phyloP scores from a whole-genome alignment of 2,888 invertebrate species.

The Trichopria drosophilae region DNA sequence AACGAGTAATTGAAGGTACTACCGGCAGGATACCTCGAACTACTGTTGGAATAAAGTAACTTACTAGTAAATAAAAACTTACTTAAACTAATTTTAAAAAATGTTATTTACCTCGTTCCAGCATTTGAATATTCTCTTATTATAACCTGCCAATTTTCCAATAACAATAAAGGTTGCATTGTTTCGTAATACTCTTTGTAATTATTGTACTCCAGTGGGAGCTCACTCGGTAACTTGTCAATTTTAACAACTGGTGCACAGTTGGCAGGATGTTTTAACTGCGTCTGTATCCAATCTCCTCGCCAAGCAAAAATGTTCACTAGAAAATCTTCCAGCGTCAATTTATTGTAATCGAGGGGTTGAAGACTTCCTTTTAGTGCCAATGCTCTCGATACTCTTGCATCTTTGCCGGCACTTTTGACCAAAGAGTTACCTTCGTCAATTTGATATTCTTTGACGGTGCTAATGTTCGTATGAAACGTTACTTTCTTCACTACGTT shows the following conservation, averaged over 20 bases:
- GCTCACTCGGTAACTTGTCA: neutral
- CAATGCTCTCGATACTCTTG: neutral
- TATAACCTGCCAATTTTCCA: slow-evolving; percentile 67
- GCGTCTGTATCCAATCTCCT: slow-evolving; percentile 66
- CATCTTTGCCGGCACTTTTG: slow-evolving; percentile 14
- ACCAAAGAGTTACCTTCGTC: slow-evolving; percentile 22
- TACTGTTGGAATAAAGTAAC: too few species aligned
- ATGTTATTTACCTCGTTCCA: slow-evolving; percentile 25
- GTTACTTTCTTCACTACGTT: slow-evolving; percentile 39
- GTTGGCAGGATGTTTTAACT: too few species aligned
- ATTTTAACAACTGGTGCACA: too few species aligned
- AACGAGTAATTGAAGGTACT: too few species aligned
- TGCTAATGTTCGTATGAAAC: slow-evolving; percentile 36
- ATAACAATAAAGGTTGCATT: slow-evolving; percentile 63
- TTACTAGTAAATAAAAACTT: too few species aligned
- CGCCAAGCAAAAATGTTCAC: slow-evolving; percentile 68
- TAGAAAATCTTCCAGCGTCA: slow-evolving; percentile 57
- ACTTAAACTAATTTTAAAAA: neutral
- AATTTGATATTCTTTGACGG: slow-evolving; percentile 25
- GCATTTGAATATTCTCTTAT: slow-evolving; percentile 43
- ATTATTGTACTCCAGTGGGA: slow-evolving; percentile 56
- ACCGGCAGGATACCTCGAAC: too few species aligned
- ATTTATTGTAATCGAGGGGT: slow-evolving; percentile 8
- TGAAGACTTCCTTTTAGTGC: too few species aligned
- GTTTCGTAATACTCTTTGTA: slow-evolving; percentile 66